Evolutionary conservation across 2,797 vertebrate genomes (phyloP).

Genomic region (Rhabdomys pumilio): DNA sequence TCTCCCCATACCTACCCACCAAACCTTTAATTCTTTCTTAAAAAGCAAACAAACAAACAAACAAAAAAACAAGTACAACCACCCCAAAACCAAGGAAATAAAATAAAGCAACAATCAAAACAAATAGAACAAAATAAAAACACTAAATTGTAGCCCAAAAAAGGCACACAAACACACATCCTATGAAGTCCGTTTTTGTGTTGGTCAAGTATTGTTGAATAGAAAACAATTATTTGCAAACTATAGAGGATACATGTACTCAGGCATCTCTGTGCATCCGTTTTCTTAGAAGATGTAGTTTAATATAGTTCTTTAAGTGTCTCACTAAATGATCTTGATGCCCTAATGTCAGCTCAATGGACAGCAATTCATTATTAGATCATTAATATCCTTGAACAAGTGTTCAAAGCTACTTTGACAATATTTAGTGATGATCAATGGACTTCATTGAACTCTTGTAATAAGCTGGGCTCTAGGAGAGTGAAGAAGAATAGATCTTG

Average conservation of each 20-base stretch:
- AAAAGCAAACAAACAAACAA: too few relatives aligned
- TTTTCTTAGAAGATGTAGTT: neutral
- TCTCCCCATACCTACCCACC: accelerated
- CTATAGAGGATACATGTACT: neutral
- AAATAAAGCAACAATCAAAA: neutral
- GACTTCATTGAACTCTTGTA: neutral
- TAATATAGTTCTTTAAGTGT: neutral
- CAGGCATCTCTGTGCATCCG: neutral
- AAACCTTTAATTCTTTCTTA: neutral
- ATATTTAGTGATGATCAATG: neutral
- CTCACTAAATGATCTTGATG: neutral
- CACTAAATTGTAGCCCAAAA: neutral
- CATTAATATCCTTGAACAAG: neutral
- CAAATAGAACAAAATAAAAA: neutral
- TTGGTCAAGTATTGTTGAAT: neutral
- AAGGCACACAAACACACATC: neutral
- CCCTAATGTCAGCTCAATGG: neutral
- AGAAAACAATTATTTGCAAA: neutral
- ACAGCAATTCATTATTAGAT: neutral
- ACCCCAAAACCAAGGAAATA: neutral
- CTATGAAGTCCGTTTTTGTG: neutral
- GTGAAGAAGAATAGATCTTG: neutral
- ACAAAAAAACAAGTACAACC: neutral
- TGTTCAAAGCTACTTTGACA: neutral
- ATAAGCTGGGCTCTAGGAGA: neutral